A percentile compares a stretch with the other conserved stretches of the same genome.
phyloP scores from a whole-genome alignment of 2,888 invertebrate genomes.

The Vandiemenella viatica region DNA sequence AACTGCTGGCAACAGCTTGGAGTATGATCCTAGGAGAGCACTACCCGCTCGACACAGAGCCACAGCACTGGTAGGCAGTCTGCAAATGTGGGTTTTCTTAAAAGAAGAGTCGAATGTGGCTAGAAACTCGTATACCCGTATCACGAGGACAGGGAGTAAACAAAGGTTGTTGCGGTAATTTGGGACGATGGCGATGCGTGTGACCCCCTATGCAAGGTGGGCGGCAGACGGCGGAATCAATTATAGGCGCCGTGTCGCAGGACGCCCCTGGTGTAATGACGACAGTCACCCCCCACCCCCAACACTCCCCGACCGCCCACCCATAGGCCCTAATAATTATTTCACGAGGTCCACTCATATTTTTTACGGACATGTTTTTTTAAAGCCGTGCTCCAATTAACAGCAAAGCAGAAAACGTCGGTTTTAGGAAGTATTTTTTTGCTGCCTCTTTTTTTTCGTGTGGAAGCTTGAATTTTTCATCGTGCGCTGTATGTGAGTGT shows the following conservation, averaged over 20 bases:
- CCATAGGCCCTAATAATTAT: slow-evolving; percentile 7
- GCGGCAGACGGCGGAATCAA: background rate
- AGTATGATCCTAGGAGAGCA: too few species aligned
- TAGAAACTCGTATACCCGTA: too few species aligned
- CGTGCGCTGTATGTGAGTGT: slow-evolving; percentile 3
- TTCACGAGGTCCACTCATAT: slow-evolving; percentile 9
- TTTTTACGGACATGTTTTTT: slow-evolving; percentile 11
- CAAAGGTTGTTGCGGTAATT: too few species aligned
- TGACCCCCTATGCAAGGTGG: background rate
- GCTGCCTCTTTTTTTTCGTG: slow-evolving; percentile 7
- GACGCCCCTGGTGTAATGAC: background rate
- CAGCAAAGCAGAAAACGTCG: slow-evolving; percentile 6
- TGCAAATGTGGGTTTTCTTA: too few species aligned
- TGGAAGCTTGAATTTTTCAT: slow-evolving; percentile 13
- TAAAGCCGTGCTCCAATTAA: slow-evolving; percentile 12
- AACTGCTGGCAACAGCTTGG: too few species aligned
- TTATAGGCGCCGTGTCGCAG: background rate
- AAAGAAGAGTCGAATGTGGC: too few species aligned
- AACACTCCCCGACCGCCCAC: slow-evolving; percentile 1
- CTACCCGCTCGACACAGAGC: too few species aligned
- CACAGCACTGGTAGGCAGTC: too few species aligned
- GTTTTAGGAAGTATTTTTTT: slow-evolving; percentile 10
- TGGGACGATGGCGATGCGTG: too few species aligned
- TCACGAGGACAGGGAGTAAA: too few species aligned
- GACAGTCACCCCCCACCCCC: slow-evolving; percentile 1